A percentile compares a stretch with the other conserved stretches of the same genome.
phyloP scores from a whole-genome alignment of 2,888 invertebrate species.

The Callyntrura guangdongensis region DNA sequence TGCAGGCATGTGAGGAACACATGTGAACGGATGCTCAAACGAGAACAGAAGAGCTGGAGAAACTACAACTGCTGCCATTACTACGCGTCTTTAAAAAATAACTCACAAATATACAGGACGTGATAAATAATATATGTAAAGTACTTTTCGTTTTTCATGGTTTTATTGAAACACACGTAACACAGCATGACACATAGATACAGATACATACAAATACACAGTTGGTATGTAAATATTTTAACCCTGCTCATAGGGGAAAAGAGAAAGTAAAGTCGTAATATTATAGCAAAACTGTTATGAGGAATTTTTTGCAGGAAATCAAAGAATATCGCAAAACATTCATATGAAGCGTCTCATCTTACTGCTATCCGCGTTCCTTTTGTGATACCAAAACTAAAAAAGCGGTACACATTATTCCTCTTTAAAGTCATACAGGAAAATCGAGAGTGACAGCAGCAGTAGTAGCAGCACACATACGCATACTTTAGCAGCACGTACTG shows the following conservation, averaged over 20 bases:
- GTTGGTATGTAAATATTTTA: conserved; percentile 37
- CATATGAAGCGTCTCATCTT: conserved; percentile 45
- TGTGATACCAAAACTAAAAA: conserved; percentile 1
- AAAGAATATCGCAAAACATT: conserved; percentile 67
- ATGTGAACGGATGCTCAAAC: not conserved
- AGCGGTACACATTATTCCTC: not conserved
- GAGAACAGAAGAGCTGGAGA: not conserved
- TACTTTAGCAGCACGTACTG: not conserved
- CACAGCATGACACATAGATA: not conserved
- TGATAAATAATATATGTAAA: conserved; percentile 49
- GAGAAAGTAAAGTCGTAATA: not conserved
- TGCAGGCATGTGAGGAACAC: not conserved
- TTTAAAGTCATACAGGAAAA: not conserved
- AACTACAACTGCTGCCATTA: not conserved
- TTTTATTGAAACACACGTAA: conserved; percentile 4
- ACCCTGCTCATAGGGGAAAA: not conserved
- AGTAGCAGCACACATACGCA: not conserved
- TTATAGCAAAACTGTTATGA: conserved; percentile 15
- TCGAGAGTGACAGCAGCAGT: not conserved
- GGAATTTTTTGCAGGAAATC: conserved; percentile 68
- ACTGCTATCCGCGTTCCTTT: not conserved
- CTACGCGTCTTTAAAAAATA: conserved; percentile 41
- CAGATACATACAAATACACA: not conserved
- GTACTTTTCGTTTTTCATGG: not conserved
- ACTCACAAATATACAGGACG: conserved; percentile 31